Conservation (phyloP, 2,797 vertebrate species). For the Notolepis coatsorum region DNA sequence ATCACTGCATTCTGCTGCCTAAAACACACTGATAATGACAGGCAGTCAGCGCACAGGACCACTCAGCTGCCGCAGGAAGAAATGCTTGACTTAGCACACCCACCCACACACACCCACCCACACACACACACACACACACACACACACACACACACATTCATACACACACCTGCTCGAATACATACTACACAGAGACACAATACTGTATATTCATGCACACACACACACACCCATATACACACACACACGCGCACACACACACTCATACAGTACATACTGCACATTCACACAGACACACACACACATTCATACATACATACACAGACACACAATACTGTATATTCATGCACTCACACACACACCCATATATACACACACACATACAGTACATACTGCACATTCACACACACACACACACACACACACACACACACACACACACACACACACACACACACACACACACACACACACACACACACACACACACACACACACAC, state of each 20-base stretch:
- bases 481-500: neutral
- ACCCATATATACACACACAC: neutral
- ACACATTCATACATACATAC: slow-evolving; percentile 3
- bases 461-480: neutral
- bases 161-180: slow-evolving; percentile 1
- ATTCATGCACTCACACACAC: too few species aligned
- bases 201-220: too few species aligned
- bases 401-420: too few species aligned
- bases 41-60: slow-evolving; percentile 32
- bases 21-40: slow-evolving; percentile 59
- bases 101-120: neutral
- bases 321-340: neutral
- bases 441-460: neutral
- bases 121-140: neutral
- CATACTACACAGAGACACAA: too few species aligned
- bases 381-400: too few species aligned
- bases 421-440: neutral
- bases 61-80: slow-evolving; percentile 23
- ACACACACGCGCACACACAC: neutral
- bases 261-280: too few species aligned
- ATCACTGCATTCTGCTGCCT: slow-evolving; percentile 71
- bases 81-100: slow-evolving; percentile 51
- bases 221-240: slow-evolving; percentile 1
- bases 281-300: neutral
- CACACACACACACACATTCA: neutral